Conservation (phyloP, 2,113 vertebrate species). For the Bubo bubo region DNA sequence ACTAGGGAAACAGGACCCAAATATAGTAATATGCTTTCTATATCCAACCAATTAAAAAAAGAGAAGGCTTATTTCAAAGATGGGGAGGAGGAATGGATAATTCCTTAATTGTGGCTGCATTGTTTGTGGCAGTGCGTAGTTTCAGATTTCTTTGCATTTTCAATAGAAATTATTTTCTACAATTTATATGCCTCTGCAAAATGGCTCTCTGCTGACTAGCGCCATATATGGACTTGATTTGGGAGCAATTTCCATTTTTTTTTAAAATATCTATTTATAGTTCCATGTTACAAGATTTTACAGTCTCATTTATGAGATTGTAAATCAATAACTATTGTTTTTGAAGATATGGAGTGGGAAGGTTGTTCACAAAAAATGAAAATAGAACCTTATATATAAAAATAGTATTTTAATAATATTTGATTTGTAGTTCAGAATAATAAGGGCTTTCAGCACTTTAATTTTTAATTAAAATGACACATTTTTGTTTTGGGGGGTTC, state of each 20-base stretch:
- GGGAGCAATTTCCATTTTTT: conserved; percentile 13
- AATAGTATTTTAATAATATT: not conserved
- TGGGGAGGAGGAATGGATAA: conserved; percentile 32
- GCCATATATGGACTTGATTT: conserved; percentile 36
- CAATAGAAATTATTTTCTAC: conserved; percentile 36
- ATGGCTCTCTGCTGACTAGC: not conserved
- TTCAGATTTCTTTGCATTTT: conserved; percentile 33
- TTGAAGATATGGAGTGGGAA: not conserved
- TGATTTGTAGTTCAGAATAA: not conserved
- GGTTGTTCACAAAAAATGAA: not conserved
- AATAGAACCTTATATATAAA: not conserved
- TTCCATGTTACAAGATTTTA: not conserved
- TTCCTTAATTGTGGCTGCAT: conserved; percentile 40
- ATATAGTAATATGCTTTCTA: conserved; percentile 45
- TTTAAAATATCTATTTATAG: conserved; percentile 32
- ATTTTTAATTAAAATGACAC: conserved; percentile 26
- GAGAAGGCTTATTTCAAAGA: conserved; percentile 28
- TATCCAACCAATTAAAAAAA: conserved; percentile 42
- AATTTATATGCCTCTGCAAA: not conserved
- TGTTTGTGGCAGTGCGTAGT: not conserved
- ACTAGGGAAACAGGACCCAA: conserved; percentile 42
- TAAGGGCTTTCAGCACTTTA: not conserved
- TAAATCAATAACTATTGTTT: conserved; percentile 46
- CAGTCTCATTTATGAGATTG: not conserved
- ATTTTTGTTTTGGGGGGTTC: not conserved